Evolutionary conservation across 2,888 invertebrate genomes (phyloP).

Genomic region (Malacosoma neustria): DNA sequence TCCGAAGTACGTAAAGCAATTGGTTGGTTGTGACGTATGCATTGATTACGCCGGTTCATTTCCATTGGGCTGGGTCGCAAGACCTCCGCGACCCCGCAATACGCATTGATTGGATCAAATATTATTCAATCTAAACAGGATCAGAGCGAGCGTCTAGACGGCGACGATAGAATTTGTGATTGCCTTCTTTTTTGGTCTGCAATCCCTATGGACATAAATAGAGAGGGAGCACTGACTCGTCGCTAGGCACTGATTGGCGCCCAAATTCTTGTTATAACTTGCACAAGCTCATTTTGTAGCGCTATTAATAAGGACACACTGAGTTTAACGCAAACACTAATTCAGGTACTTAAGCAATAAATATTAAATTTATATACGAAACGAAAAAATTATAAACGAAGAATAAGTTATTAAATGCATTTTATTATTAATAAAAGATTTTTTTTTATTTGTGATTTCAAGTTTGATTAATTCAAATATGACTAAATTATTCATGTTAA

Average conservation of each 20-base stretch:
- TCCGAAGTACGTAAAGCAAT: constrained; percentile 27
- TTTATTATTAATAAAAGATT: too few relatives aligned
- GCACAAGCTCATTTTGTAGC: too few relatives aligned
- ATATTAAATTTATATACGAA: too few relatives aligned
- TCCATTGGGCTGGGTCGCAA: constrained; percentile 31
- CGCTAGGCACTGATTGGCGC: too few relatives aligned
- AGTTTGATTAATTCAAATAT: constrained; percentile 7
- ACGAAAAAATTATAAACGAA: too few relatives aligned
- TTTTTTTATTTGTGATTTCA: too few relatives aligned
- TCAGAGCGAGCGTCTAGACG: constrained; percentile 62
- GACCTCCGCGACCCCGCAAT: constrained; percentile 60
- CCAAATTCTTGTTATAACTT: too few relatives aligned
- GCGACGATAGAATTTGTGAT: constrained; percentile 65
- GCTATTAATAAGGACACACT: too few relatives aligned
- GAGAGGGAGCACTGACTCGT: constrained; percentile 68
- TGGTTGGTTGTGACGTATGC: constrained; percentile 35
- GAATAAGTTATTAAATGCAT: too few relatives aligned
- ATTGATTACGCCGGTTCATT: constrained; percentile 16
- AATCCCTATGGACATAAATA: constrained; percentile 48
- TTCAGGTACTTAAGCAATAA: too few relatives aligned
- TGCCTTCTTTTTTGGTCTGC: constrained; percentile 65
- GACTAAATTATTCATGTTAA: background rate
- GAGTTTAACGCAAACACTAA: too few relatives aligned
- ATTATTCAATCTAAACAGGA: constrained; percentile 64
- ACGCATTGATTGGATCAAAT: constrained; percentile 70